Evolutionary conservation across 1,140 invertebrate genomes (phyloP).

Genomic region (Zaprionus ornatus): DNA sequence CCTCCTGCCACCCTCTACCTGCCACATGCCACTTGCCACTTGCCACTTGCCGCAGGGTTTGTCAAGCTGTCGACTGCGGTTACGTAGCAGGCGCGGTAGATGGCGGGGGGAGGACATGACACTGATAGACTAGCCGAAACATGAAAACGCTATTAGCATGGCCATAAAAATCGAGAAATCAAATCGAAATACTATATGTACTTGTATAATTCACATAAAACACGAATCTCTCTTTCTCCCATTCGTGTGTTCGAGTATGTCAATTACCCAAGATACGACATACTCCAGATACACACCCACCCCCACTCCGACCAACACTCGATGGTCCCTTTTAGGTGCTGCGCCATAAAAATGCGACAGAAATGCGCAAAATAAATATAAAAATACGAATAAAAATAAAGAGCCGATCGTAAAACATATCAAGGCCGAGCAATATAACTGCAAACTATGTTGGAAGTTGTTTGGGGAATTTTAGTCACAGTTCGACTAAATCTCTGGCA

Average conservation of each 20-base stretch:
- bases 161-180: constrained; percentile 63
- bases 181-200: constrained; percentile 41
- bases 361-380: constrained; percentile 52
- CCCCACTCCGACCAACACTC: not conserved
- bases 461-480: constrained; percentile 24
- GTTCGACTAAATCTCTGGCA: constrained; percentile 16
- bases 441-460: constrained; percentile 29
- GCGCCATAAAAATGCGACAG: constrained; percentile 62
- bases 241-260: constrained; percentile 15
- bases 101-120: constrained; percentile 10
- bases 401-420: constrained; percentile 23
- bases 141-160: constrained; percentile 76
- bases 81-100: not conserved
- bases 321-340: constrained; percentile 30
- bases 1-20: constrained; percentile 12
- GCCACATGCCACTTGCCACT: constrained; percentile 14
- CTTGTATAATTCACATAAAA: constrained; percentile 24
- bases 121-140: constrained; percentile 57
- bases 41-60: constrained; percentile 23
- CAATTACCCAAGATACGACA: constrained; percentile 48
- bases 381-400: constrained; percentile 33
- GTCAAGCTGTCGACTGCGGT: constrained; percentile 58
- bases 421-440: constrained; percentile 20
- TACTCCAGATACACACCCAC: constrained; percentile 30
- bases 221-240: not conserved